phyloP scores from a whole-genome alignment of 2,888 invertebrate species.

The Harpalus rubripes region DNA sequence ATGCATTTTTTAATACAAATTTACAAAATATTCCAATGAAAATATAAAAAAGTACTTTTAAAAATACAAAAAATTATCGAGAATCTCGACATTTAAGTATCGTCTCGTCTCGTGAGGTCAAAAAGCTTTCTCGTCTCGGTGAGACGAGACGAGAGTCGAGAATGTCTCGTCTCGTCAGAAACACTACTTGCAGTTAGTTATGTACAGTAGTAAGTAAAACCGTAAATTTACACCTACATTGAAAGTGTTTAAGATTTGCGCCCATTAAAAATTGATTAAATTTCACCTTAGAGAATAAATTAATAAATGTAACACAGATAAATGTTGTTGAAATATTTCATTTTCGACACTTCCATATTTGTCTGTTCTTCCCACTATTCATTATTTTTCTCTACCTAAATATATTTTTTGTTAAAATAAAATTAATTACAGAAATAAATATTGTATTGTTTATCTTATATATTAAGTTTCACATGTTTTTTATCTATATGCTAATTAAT shows the following conservation, averaged over 20 bases:
- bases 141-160: too few relatives aligned
- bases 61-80: too few relatives aligned
- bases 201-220: too few relatives aligned
- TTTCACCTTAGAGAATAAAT: not conserved
- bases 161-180: too few relatives aligned
- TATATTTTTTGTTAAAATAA: constrained; percentile 38
- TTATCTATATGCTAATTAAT: constrained; percentile 64
- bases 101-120: too few relatives aligned
- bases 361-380: not conserved
- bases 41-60: too few relatives aligned
- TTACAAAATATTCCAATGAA: too few relatives aligned
- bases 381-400: constrained; percentile 36
- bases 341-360: constrained; percentile 35
- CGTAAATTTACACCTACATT: not conserved
- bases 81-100: too few relatives aligned
- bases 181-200: too few relatives aligned
- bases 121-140: too few relatives aligned
- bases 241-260: not conserved
- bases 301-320: constrained; percentile 14
- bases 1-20: too few relatives aligned
- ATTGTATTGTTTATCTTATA: constrained; percentile 50
- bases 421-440: constrained; percentile 40
- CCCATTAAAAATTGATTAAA: not conserved
- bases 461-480: constrained; percentile 58
- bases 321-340: constrained; percentile 29